These are phyloP conservation scores for Diarsia rubi DNA, from an alignment of 2,888 invertebrate genomes.

Conservation along the genomic window DNA sequence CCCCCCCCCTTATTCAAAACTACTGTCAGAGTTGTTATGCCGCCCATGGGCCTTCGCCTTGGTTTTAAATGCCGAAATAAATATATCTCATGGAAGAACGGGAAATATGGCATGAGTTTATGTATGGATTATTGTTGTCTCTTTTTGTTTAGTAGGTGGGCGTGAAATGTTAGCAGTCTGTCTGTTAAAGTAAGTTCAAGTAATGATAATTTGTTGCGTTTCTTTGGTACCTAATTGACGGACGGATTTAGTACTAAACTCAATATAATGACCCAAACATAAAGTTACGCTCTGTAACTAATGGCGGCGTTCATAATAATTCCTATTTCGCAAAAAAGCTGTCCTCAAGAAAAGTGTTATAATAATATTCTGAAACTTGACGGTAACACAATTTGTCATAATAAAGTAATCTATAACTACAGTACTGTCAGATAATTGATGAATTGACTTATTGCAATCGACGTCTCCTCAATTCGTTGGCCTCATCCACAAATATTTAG, in stretches of 20 bases:
- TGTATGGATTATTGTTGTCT: background rate
- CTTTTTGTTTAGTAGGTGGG: background rate
- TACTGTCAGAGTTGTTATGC: no score
- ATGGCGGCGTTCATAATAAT: background rate
- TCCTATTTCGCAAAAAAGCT: background rate
- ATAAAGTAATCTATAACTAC: background rate
- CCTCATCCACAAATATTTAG: background rate
- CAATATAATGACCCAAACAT: background rate
- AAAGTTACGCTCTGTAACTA: background rate
- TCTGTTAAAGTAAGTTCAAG: background rate
- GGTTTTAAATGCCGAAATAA: no score
- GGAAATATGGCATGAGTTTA: background rate
- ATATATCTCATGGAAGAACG: background rate
- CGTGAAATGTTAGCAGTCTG: background rate
- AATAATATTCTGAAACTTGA: background rate
- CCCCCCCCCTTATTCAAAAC: no score
- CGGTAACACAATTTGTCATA: background rate
- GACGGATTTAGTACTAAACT: background rate
- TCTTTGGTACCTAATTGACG: slow-evolving; percentile 3
- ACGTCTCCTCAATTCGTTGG: background rate
- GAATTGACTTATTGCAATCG: background rate
- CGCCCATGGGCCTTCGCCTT: no score
- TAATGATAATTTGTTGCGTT: background rate
- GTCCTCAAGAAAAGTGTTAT: background rate
- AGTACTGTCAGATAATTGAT: no score